Conservation (phyloP, 1,140 invertebrate species). For the Papilio polytes region DNA sequence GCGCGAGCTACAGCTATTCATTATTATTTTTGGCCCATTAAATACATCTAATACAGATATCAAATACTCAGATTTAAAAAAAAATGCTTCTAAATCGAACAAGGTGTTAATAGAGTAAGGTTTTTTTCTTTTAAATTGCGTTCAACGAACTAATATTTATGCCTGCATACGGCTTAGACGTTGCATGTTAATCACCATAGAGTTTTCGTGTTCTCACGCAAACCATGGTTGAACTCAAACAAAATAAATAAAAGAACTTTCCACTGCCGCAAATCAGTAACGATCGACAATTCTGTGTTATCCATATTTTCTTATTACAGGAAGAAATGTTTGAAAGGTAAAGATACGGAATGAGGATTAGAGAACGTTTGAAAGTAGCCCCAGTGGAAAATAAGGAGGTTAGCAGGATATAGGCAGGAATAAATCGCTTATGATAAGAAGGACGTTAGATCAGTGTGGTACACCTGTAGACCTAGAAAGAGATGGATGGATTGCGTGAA, state of each 20-base stretch:
- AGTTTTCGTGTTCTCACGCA: constrained; percentile 32
- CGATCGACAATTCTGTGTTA: not conserved
- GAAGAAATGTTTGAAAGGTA: not conserved
- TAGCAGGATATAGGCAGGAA: no score
- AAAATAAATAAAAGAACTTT: constrained; percentile 35
- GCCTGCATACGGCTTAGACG: constrained; percentile 21
- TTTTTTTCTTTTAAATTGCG: constrained; percentile 12
- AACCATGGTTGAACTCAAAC: not conserved
- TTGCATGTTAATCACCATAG: constrained; percentile 36
- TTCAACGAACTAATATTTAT: constrained; percentile 35
- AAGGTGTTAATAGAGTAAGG: not conserved
- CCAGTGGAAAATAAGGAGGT: no score
- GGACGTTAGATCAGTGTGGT: no score
- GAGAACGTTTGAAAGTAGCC: no score
- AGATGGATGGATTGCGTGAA: no score
- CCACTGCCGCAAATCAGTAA: not conserved
- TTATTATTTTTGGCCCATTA: no score
- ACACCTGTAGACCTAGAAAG: no score
- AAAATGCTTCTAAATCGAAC: not conserved
- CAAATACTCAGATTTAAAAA: not conserved
- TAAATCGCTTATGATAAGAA: no score
- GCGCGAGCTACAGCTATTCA: no score
- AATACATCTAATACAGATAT: not conserved
- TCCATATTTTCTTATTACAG: not conserved
- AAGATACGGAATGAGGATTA: not conserved